A percentile compares a stretch with the other conserved stretches of the same genome.
Evolutionary conservation across 2,797 vertebrate genomes (phyloP).

Genomic region (Discoglossus pictus): DNA sequence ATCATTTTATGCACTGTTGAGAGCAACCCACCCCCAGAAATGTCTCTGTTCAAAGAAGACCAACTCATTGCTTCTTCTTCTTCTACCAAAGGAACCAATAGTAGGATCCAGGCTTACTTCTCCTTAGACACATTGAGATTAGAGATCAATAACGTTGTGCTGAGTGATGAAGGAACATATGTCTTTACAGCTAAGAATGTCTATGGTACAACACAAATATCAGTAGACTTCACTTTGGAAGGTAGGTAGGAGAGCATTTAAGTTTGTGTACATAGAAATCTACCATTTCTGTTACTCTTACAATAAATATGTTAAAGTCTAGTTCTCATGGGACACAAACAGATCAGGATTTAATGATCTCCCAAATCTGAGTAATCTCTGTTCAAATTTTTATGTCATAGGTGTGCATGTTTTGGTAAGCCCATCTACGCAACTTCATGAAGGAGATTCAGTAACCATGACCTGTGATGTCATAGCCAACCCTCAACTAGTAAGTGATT

Average conservation of each 20-base stretch:
- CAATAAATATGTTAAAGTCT: no score
- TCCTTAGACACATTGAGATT: slow-evolving; percentile 60
- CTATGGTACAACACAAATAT: slow-evolving; percentile 34
- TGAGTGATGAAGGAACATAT: slow-evolving; percentile 61
- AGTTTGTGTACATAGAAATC: no score
- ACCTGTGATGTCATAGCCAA: slow-evolving; percentile 57
- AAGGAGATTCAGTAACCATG: slow-evolving; percentile 60
- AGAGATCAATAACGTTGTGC: slow-evolving; percentile 56
- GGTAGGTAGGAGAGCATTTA: slow-evolving; percentile 61
- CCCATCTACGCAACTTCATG: slow-evolving; percentile 53
- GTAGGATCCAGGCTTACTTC: fast-evolving
- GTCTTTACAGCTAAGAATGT: slow-evolving; percentile 58
- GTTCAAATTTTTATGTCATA: no score
- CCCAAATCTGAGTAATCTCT: neutral
- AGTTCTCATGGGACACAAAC: neutral
- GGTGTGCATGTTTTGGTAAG: slow-evolving; percentile 56
- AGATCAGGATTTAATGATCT: neutral
- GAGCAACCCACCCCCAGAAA: slow-evolving; percentile 60
- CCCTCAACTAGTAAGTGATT: slow-evolving; percentile 6
- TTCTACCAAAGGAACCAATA: fast-evolving
- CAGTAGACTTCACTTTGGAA: slow-evolving; percentile 57
- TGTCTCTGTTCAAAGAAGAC: slow-evolving; percentile 55
- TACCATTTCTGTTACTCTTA: no score
- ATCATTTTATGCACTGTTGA: slow-evolving; percentile 65
- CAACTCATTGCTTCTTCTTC: slow-evolving; percentile 50